Percentiles rank a stretch among this genome's conserved stretches.
phyloP scores from a whole-genome alignment of 2,113 vertebrate species.

The Nematolebias whitei region DNA sequence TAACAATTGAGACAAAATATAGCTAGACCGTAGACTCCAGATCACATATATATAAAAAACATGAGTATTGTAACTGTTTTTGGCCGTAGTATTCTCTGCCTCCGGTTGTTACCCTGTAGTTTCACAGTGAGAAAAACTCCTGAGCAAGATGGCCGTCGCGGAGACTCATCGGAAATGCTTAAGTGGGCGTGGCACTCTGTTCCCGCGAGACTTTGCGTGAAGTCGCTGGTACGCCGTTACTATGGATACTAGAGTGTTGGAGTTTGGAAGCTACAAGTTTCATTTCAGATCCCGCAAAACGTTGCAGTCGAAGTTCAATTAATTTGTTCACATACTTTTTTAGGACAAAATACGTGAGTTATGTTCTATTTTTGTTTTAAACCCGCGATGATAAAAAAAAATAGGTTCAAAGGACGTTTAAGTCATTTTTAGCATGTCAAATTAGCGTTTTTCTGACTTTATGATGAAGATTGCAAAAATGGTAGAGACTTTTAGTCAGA shows the following conservation, averaged over 20 bases:
- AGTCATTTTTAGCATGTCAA: too few relatives aligned
- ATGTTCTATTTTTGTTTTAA: neutral
- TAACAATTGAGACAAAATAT: too few relatives aligned
- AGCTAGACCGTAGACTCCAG: too few relatives aligned
- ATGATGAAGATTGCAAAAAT: too few relatives aligned
- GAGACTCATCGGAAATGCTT: too few relatives aligned
- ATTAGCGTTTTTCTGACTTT: too few relatives aligned
- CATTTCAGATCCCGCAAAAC: neutral
- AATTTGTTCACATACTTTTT: neutral
- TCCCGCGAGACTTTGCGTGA: constrained; percentile 54
- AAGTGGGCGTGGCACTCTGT: neutral
- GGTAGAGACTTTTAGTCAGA: too few relatives aligned
- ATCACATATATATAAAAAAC: too few relatives aligned
- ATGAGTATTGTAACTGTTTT: too few relatives aligned
- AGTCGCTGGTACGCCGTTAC: constrained; percentile 35
- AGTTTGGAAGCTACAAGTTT: constrained; percentile 4
- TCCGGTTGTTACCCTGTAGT: neutral
- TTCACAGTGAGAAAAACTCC: neutral
- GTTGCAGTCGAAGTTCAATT: neutral
- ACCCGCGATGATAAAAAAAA: neutral
- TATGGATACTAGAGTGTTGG: constrained; percentile 41
- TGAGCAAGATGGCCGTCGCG: neutral
- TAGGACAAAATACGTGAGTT: constrained; percentile 25
- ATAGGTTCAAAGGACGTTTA: too few relatives aligned
- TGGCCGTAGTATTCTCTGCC: neutral